Conservation (phyloP, 2,113 vertebrate genomes). For the Prietella phreatophila region DNA sequence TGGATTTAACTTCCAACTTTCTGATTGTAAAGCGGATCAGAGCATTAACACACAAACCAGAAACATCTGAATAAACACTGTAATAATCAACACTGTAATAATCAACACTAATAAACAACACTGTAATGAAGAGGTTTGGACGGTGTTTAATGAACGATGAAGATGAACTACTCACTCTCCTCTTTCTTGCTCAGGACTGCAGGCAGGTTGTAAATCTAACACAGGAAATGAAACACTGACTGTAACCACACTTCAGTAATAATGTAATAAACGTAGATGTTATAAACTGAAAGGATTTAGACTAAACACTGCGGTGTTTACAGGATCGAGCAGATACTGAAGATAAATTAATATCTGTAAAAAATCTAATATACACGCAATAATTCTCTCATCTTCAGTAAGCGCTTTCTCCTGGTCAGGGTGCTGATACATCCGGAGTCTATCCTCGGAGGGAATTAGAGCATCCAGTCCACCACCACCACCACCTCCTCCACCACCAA, state of each 20-base stretch:
- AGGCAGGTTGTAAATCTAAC: conserved; percentile 93
- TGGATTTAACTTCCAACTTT: background rate
- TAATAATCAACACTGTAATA: too few relatives aligned
- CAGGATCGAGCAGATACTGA: background rate
- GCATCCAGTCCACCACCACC: too few relatives aligned
- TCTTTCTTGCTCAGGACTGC: conserved; percentile 95
- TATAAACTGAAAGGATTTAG: background rate
- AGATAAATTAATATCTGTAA: too few relatives aligned
- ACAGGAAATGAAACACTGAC: conserved; percentile 22
- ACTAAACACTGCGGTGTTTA: background rate
- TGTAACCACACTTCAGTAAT: background rate
- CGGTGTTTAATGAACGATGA: conserved; percentile 39
- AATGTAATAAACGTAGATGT: background rate
- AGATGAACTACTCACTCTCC: conserved; percentile 83
- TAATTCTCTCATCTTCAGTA: background rate
- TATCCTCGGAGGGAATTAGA: too few relatives aligned
- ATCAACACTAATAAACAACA: too few relatives aligned
- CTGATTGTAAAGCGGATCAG: background rate
- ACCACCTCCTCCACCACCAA: too few relatives aligned
- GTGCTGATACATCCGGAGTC: too few relatives aligned
- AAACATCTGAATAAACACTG: too few relatives aligned
- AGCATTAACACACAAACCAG: background rate
- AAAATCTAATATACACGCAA: too few relatives aligned
- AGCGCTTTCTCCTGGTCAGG: background rate
- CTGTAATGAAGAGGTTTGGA: background rate